These are phyloP conservation scores for Lepidurus packardi DNA, from an alignment of 1,140 invertebrate species.

Conservation along the genomic window DNA sequence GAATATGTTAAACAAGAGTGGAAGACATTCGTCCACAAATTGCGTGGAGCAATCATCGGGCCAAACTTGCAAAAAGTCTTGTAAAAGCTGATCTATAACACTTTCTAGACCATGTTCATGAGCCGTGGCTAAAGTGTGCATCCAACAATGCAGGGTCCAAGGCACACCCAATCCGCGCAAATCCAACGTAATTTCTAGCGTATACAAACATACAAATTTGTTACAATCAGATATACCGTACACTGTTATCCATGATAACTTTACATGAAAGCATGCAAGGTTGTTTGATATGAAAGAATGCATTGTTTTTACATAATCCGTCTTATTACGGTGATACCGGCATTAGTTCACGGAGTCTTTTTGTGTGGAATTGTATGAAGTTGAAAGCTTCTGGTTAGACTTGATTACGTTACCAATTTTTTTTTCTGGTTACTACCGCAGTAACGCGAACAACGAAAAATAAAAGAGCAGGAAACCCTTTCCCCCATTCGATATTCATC, in stretches of 20 bases:
- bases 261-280: background rate
- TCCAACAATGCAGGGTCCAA: slow-evolving; percentile 87
- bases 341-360: background rate
- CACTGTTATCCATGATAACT: background rate
- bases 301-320: no score
- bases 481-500: no score
- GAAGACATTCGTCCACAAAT: slow-evolving; percentile 82
- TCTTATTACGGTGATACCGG: background rate
- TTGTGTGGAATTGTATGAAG: no score
- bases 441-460: no score
- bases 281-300: no score
- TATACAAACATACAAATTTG: slow-evolving; percentile 27
- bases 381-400: no score
- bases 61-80: slow-evolving; percentile 82
- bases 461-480: no score
- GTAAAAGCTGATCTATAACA: slow-evolving; percentile 80
- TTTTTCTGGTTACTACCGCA: no score
- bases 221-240: background rate
- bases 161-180: slow-evolving; percentile 72
- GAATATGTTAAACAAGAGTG: slow-evolving; percentile 82
- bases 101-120: slow-evolving; percentile 73
- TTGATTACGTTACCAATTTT: no score
- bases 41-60: slow-evolving; percentile 76
- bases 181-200: slow-evolving; percentile 73
- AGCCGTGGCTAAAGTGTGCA: slow-evolving; percentile 77